Conservation (phyloP, 2,888 invertebrate genomes). For the Drosophila falleni region DNA sequence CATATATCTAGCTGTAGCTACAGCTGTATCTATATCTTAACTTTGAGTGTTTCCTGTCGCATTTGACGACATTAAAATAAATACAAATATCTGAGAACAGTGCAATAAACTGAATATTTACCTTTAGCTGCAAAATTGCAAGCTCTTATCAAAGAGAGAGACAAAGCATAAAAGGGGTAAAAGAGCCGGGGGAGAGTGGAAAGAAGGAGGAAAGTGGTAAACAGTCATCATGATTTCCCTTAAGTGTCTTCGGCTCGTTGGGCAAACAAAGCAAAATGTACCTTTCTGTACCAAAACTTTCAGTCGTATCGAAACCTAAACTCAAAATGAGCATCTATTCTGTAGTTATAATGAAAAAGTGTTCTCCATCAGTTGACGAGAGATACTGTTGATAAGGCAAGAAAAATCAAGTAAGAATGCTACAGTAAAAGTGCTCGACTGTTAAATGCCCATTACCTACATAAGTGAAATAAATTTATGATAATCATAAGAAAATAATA, state of each 20-base stretch:
- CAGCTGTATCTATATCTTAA: conserved; percentile 24
- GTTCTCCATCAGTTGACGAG: conserved; percentile 3
- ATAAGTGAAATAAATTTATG: too few relatives aligned
- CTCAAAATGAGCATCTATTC: neutral
- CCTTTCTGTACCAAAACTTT: neutral
- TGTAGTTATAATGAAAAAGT: conserved; percentile 16
- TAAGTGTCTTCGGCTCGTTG: conserved; percentile 31
- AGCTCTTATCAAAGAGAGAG: conserved; percentile 32
- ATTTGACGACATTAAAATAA: conserved; percentile 45
- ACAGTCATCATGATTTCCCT: conserved; percentile 47
- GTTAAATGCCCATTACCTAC: neutral
- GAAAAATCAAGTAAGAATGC: neutral
- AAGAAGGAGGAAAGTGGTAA: conserved; percentile 12
- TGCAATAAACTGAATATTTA: conserved; percentile 57
- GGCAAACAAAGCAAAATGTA: conserved; percentile 18
- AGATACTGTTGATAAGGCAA: neutral
- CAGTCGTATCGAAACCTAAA: neutral
- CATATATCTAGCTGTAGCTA: conserved; percentile 1
- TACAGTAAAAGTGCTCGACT: neutral
- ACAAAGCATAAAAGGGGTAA: conserved; percentile 1
- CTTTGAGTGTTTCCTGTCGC: conserved; percentile 47
- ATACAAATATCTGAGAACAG: conserved; percentile 40
- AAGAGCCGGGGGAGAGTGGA: neutral
- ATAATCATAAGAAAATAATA: too few relatives aligned
- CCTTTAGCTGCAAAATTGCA: conserved; percentile 49